Percentiles rank a stretch among this genome's conserved stretches.
Evolutionary conservation across 2,113 vertebrate genomes (phyloP).

Genomic region (Ariopsis seemanni): DNA sequence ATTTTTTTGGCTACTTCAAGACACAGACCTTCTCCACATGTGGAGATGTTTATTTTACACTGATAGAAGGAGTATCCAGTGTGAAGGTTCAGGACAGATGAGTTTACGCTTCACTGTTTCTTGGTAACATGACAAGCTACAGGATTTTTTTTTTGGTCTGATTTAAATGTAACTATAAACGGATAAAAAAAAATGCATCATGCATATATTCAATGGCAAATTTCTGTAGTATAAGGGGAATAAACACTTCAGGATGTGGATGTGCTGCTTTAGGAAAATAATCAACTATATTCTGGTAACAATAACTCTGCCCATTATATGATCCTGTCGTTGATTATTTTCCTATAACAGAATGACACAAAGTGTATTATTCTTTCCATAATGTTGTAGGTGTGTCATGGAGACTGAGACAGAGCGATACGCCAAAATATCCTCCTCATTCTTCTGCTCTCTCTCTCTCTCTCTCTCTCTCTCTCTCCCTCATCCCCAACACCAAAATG

Average conservation of each 20-base stretch:
- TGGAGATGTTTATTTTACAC: background rate
- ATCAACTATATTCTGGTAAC: background rate
- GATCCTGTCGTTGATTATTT: background rate
- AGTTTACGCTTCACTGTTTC: background rate
- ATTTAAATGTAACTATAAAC: background rate
- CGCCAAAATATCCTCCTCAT: background rate
- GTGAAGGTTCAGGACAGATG: background rate
- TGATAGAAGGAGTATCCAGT: background rate
- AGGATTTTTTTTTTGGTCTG: background rate
- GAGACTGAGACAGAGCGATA: background rate
- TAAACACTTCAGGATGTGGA: background rate
- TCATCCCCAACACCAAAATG: conserved; percentile 21
- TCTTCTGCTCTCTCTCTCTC: background rate
- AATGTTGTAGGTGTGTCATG: background rate
- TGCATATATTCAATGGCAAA: background rate
- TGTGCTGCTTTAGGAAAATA: background rate
- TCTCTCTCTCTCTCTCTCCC: background rate
- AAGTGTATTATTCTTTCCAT: background rate
- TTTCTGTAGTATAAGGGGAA: background rate
- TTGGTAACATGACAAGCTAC: background rate
- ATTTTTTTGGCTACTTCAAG: too few relatives aligned
- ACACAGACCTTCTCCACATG: too few relatives aligned
- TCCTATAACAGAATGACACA: background rate
- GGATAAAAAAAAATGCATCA: background rate
- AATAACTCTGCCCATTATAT: background rate